Base-by-base conservation (phyloP, 2,888 invertebrate genomes). In the Cheiracanthium punctorium region DNA sequence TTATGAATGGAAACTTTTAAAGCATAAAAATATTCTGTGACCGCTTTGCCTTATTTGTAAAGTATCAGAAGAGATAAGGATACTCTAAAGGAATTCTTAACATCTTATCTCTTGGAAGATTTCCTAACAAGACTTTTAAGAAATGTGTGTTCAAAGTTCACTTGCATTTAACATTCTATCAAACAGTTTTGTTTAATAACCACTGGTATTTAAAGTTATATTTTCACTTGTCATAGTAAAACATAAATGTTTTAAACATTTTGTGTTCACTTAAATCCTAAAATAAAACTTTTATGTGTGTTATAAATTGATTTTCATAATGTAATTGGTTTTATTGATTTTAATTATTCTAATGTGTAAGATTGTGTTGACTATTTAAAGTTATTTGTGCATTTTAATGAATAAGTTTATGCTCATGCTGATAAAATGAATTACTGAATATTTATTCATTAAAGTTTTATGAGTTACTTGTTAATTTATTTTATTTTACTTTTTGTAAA, bases 111-210 rank as follows among this genome's bases (percentile, higher is more conserved):
- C 17, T 32, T 12, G 43, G 10, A 17, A 70, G 71, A 76, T 82
- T 82, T 82, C 82, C 76, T 71, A 82, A 82, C 82, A 75, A 71
- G 75, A 41, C 37, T 75, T 48, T 52, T 48, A 32, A 76, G 32
- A 64, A 70, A 81, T 70, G 29, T 37, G 10, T 67, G 71, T 58
- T 37, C 82, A 82, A 82, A 82, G 82, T 76, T 76, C 76, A 71
- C 0, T 0, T 7, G 67, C 17, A 17, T 17, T 30, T 67, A 8
- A 28, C 10, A 30, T 7, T 67, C 1, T 67, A 32, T 30, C 30
- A 67, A 5, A 8, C 5, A 64, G 28, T 64, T 20, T 64, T 8
- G 10, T 64, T 28, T 10, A 12, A 1, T 64, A 7, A 28, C 28
- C 14, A 2, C 10, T 17, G 10, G 10, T 48, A 48, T 48, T 10